Conservation (phyloP, 2,888 invertebrate genomes). For the Ectemnius lituratus region DNA sequence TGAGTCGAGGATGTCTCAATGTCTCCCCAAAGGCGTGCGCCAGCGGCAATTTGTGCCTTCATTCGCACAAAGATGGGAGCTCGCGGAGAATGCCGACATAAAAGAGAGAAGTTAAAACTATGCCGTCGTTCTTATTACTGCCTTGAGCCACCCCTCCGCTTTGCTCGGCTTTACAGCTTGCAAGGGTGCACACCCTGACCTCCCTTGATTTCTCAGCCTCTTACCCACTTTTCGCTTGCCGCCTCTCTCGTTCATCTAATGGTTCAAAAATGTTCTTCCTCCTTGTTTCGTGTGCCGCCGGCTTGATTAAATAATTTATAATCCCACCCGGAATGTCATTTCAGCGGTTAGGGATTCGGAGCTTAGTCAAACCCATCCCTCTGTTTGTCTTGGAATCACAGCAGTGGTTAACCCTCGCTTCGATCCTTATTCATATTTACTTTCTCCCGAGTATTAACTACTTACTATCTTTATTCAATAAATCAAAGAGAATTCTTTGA, state of each 20-base stretch:
- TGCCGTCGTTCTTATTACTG: conserved; percentile 78
- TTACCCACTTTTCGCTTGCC: conserved; percentile 21
- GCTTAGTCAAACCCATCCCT: background rate
- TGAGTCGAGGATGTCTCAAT: conserved; percentile 74
- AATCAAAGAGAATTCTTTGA: background rate
- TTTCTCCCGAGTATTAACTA: background rate
- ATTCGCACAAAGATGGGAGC: conserved; percentile 74
- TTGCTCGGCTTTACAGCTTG: conserved; percentile 6
- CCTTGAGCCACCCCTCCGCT: conserved; percentile 71
- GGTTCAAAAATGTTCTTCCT: conserved; percentile 76
- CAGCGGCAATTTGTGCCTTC: conserved; percentile 76
- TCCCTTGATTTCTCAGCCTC: conserved; percentile 45
- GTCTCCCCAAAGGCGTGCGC: conserved; percentile 76
- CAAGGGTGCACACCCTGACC: conserved; percentile 46
- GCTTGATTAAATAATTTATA: conserved; percentile 77
- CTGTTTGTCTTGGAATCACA: conserved; percentile 59
- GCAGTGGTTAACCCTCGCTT: conserved; percentile 54
- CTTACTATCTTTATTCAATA: background rate
- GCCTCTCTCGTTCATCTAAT: conserved; percentile 61
- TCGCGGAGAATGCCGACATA: conserved; percentile 73
- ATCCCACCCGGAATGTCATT: conserved; percentile 71
- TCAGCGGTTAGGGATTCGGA: conserved; percentile 3
- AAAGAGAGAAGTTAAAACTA: conserved; percentile 77
- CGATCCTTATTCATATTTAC: background rate
- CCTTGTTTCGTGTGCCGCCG: conserved; percentile 50